Conservation (phyloP, 2,113 vertebrate genomes). For the Calyptomena viridis region DNA sequence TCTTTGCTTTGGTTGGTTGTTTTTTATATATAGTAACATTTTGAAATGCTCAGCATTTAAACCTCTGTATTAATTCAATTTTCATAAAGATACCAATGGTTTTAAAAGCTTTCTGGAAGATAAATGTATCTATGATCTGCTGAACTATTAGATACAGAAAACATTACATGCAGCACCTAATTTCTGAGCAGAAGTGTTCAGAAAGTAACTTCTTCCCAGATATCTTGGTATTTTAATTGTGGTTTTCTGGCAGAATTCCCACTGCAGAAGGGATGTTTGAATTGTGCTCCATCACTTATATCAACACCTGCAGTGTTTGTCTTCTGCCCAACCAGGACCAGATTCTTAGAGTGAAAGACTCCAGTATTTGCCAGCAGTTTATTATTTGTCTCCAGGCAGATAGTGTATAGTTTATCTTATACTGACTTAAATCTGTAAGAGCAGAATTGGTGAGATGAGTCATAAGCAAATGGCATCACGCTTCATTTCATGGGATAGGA, state of each 20-base stretch:
- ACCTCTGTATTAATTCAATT: neutral
- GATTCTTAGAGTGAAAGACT: neutral
- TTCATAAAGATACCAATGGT: neutral
- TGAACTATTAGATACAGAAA: neutral
- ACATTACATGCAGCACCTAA: neutral
- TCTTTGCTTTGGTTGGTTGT: neutral
- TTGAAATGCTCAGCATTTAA: neutral
- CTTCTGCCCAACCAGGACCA: neutral
- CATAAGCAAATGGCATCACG: neutral
- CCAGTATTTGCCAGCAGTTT: neutral
- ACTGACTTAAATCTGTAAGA: neutral
- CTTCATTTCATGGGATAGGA: neutral
- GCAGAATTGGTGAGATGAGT: neutral
- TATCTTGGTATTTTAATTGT: neutral
- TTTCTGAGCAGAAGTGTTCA: neutral
- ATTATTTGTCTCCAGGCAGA: neutral
- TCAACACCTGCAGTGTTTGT: neutral
- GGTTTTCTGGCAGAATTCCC: neutral
- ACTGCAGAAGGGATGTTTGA: neutral
- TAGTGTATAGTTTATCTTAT: neutral
- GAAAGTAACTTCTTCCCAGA: neutral
- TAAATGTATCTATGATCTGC: neutral
- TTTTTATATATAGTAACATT: neutral
- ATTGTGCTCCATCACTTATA: neutral
- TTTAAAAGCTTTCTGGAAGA: neutral